A percentile compares a stretch with the other conserved stretches of the same genome.
phyloP scores from a whole-genome alignment of 2,113 vertebrate genomes.

The Steatornis caripensis region DNA sequence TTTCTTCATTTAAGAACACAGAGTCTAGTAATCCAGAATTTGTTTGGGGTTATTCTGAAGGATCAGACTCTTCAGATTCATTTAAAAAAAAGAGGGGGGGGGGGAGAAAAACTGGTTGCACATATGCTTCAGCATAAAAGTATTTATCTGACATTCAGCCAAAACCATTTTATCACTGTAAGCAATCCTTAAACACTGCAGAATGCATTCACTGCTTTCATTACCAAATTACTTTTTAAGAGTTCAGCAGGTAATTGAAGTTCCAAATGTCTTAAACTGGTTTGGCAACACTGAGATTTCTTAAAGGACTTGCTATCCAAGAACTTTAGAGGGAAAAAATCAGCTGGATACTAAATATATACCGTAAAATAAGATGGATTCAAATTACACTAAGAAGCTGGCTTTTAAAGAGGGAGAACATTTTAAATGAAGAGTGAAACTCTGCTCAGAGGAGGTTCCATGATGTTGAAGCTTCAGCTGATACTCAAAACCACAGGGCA shows the following conservation, averaged over 20 bases:
- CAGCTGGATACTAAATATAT: conserved; percentile 54
- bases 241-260: conserved; percentile 61
- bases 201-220: conserved; percentile 50
- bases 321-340: conserved; percentile 30
- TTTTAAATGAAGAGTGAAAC: conserved; percentile 3
- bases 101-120: background rate
- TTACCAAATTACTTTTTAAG: conserved; percentile 58
- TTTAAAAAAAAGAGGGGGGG: background rate
- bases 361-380: conserved; percentile 38
- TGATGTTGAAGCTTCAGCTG: background rate
- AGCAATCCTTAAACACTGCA: conserved; percentile 52
- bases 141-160: conserved; percentile 44
- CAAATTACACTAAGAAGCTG: background rate
- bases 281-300: conserved; percentile 48
- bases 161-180: conserved; percentile 64
- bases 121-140: conserved; percentile 44
- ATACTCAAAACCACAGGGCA: background rate
- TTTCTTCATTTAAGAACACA: background rate
- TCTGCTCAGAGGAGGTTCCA: background rate
- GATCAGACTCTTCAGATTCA: background rate
- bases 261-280: conserved; percentile 56
- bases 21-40: background rate
- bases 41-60: background rate
- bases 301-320: conserved; percentile 53
- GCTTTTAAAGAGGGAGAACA: conserved; percentile 2